Conservation (phyloP, 2,113 vertebrate genomes). For the Pseudorhombus dupliciocellatus region DNA sequence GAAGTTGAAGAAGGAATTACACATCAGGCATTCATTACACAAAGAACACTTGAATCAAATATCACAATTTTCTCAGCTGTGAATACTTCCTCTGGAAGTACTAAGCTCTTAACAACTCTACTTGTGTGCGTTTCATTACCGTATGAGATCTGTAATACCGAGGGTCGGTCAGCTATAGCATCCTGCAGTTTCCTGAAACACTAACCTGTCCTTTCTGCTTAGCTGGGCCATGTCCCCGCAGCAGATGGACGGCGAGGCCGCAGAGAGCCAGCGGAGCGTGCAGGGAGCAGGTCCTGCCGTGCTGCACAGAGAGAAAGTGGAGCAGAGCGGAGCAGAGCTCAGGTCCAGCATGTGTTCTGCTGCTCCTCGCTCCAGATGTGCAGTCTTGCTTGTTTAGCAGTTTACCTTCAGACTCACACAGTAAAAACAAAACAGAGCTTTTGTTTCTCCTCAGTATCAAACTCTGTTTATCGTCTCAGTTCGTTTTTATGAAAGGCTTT, state of each 20-base stretch:
- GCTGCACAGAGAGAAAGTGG: background rate
- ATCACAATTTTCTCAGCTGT: constrained; percentile 1
- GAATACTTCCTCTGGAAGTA: background rate
- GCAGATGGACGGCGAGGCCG: constrained; percentile 76
- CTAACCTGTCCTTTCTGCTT: constrained; percentile 36
- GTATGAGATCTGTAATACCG: background rate
- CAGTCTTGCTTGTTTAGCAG: constrained; percentile 2
- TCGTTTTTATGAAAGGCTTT: constrained; percentile 12
- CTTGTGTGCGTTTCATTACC: background rate
- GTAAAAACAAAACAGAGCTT: background rate
- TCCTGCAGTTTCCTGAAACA: constrained; percentile 19
- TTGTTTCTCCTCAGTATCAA: constrained; percentile 25
- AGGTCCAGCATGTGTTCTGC: constrained; percentile 41
- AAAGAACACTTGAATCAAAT: constrained; percentile 1
- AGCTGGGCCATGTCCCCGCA: constrained; percentile 54
- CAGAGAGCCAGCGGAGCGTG: constrained; percentile 51
- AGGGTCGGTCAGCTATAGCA: background rate
- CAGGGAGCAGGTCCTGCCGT: background rate
- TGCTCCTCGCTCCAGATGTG: constrained; percentile 60
- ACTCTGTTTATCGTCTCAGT: constrained; percentile 9
- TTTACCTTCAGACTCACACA: background rate
- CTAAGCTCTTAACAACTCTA: background rate
- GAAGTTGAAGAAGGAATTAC: background rate
- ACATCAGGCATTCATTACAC: constrained; percentile 12
- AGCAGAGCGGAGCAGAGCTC: constrained; percentile 27